These are phyloP conservation scores for Malurus melanocephalus DNA, from an alignment of 2,113 vertebrate species.

Conservation along the genomic window DNA sequence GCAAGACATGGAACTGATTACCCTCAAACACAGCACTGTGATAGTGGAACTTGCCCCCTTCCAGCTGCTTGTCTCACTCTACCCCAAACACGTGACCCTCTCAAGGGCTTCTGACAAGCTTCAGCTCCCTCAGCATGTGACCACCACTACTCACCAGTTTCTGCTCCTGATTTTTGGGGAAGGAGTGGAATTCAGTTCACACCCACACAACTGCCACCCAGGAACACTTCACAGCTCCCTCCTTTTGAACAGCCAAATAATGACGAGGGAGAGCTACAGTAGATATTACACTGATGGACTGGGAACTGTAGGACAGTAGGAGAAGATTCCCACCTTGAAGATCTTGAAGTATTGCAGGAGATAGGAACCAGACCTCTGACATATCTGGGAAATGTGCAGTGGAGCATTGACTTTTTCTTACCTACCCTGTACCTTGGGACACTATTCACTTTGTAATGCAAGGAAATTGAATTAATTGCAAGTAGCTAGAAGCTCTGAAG, in stretches of 20 bases:
- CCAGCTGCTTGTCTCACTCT: not conserved
- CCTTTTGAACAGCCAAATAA: not conserved
- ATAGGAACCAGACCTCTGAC: not conserved
- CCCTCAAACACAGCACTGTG: accelerated
- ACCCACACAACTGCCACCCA: not conserved
- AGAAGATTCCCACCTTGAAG: not conserved
- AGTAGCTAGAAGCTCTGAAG: not conserved
- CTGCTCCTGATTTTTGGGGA: not conserved
- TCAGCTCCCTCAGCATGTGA: not conserved
- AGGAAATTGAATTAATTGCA: not conserved
- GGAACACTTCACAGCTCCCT: not conserved
- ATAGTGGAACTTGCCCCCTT: not conserved
- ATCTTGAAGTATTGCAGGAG: not conserved
- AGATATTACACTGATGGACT: not conserved
- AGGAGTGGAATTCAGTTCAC: not conserved
- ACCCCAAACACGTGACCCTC: not conserved
- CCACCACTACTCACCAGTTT: not conserved
- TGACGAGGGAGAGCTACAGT: not conserved
- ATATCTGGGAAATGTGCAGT: accelerated
- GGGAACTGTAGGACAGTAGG: not conserved
- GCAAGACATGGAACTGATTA: not conserved
- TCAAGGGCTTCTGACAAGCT: not conserved
- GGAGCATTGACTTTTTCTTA: not conserved
- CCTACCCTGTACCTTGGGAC: not conserved
- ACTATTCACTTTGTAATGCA: not conserved